Conservation (phyloP, 2,888 invertebrate genomes). For the Drosophila basisetae region DNA sequence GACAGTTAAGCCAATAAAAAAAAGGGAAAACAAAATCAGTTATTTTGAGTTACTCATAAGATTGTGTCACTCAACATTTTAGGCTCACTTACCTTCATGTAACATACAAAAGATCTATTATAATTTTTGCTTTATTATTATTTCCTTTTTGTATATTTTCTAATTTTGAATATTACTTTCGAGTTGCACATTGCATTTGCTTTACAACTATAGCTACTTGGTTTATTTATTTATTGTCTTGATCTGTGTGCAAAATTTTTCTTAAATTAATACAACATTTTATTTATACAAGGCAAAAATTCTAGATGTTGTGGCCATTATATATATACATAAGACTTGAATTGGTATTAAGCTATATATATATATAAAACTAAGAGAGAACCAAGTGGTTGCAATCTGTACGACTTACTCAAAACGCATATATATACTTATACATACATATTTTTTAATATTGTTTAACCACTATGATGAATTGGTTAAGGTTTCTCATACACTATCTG, state of each 20-base stretch:
- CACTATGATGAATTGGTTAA: constrained; percentile 39
- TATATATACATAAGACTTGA: constrained; percentile 17
- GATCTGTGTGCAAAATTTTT: constrained; percentile 39
- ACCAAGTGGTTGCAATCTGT: constrained; percentile 58
- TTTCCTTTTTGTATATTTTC: constrained; percentile 13
- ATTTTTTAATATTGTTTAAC: constrained; percentile 12
- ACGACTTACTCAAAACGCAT: constrained; percentile 6
- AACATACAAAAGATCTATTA: constrained; percentile 35
- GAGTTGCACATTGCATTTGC: constrained; percentile 48
- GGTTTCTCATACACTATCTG: constrained; percentile 31
- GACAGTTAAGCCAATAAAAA: constrained; percentile 19
- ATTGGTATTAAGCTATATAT: constrained; percentile 20
- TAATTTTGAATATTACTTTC: constrained; percentile 26
- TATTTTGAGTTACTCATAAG: constrained; percentile 9
- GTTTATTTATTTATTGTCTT: constrained; percentile 51
- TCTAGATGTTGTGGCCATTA: constrained; percentile 56
- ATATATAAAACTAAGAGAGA: constrained; percentile 16
- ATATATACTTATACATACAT: neutral
- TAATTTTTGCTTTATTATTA: constrained; percentile 25
- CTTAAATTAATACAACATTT: constrained; percentile 23
- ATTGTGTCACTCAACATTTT: constrained; percentile 63
- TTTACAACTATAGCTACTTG: constrained; percentile 56
- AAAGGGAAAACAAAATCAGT: neutral
- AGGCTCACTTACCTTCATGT: constrained; percentile 53
- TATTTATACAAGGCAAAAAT: constrained; percentile 20